These are phyloP conservation scores for Artibeus lituratus DNA, from an alignment of 2,797 vertebrate genomes.

Conservation along the genomic window DNA sequence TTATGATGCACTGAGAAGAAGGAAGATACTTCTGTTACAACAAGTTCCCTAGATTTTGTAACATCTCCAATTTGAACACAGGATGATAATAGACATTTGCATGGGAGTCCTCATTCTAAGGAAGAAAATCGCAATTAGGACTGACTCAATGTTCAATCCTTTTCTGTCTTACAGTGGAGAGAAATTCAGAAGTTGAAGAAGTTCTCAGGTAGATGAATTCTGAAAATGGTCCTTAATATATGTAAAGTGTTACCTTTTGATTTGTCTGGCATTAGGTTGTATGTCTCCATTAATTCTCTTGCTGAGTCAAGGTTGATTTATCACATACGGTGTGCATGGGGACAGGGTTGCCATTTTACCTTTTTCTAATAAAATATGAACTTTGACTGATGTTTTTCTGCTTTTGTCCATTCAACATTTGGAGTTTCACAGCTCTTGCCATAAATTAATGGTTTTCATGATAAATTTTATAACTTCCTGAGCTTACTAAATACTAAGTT, in stretches of 20 bases:
- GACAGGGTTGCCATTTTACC: not conserved
- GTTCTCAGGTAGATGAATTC: not conserved
- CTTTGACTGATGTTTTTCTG: not conserved
- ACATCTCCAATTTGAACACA: conserved; percentile 12
- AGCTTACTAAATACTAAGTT: not conserved
- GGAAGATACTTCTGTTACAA: conserved; percentile 19
- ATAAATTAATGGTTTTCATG: not conserved
- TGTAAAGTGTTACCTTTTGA: not conserved
- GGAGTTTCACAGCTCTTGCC: not conserved
- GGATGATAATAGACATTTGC: not conserved
- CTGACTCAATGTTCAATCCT: not conserved
- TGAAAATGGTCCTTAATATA: not conserved
- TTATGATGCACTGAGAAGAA: conserved; percentile 60
- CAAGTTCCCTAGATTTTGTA: not conserved
- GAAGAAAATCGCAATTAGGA: not conserved
- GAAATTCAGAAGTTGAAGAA: conserved; percentile 4
- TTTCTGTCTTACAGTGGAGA: not conserved
- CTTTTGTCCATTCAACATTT: not conserved
- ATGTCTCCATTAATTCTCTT: not conserved
- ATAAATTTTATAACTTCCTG: not conserved
- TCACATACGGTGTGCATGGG: not conserved
- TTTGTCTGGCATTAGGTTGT: not conserved
- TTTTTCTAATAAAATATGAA: not conserved
- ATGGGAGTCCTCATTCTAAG: not conserved
- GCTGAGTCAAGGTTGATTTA: not conserved